A percentile compares a stretch with the other conserved stretches of the same genome.
phyloP scores from a whole-genome alignment of 2,113 vertebrate genomes.

The Lathamus discolor region DNA sequence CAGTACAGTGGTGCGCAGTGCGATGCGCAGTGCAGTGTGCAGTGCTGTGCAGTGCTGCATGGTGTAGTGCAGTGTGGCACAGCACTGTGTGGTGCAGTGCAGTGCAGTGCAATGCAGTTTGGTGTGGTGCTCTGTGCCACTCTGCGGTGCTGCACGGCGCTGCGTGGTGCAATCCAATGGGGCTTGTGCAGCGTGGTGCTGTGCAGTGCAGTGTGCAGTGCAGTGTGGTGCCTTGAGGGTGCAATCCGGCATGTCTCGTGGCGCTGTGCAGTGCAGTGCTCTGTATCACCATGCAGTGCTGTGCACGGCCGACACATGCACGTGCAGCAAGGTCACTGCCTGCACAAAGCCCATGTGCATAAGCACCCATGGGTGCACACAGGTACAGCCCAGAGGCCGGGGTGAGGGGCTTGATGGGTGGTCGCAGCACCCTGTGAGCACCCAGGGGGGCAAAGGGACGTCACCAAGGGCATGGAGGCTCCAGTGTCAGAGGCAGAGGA shows the following conservation, averaged over 20 bases:
- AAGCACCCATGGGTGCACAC: background rate
- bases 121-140: background rate
- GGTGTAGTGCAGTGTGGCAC: background rate
- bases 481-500: background rate
- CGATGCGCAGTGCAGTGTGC: accelerated
- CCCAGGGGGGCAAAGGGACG: background rate
- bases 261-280: background rate
- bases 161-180: background rate
- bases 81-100: too few relatives aligned
- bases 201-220: accelerated
- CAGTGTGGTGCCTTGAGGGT: background rate
- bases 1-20: background rate
- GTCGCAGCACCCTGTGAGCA: background rate
- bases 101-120: background rate
- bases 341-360: background rate
- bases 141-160: background rate
- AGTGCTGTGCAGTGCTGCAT: background rate
- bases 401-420: background rate
- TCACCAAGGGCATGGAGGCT: background rate
- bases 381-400: background rate
- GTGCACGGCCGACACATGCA: background rate
- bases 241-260: background rate
- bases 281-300: background rate
- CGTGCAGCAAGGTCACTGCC: too few relatives aligned
- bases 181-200: background rate